phyloP scores from a whole-genome alignment of 1,140 invertebrate species.

The Leucophenga varia region DNA sequence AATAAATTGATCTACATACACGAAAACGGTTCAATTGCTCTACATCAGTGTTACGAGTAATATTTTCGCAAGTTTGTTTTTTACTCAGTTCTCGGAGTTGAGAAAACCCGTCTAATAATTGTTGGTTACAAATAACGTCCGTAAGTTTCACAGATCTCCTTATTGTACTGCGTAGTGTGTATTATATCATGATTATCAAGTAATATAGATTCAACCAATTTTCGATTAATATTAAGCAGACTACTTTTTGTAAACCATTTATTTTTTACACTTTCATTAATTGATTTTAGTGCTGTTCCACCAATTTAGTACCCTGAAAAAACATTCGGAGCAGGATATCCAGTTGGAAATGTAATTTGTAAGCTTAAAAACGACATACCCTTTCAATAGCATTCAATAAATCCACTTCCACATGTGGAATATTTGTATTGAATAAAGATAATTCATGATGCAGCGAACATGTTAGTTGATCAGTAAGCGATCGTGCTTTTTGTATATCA shows the following conservation, averaged over 20 bases:
- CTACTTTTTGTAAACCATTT: slow-evolving; percentile 69
- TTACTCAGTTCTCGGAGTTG: slow-evolving; percentile 61
- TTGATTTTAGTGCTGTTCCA: slow-evolving; percentile 63
- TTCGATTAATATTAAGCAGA: slow-evolving; percentile 75
- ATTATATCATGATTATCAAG: slow-evolving; percentile 64
- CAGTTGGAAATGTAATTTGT: slow-evolving; percentile 62
- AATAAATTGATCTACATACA: slow-evolving; percentile 11
- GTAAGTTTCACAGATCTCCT: slow-evolving; percentile 66
- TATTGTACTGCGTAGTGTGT: slow-evolving; percentile 78
- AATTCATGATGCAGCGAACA: slow-evolving; percentile 82
- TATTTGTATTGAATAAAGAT: slow-evolving; percentile 82
- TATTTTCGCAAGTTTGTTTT: slow-evolving; percentile 47
- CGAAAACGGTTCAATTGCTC: slow-evolving; percentile 24
- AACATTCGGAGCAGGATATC: slow-evolving; percentile 61
- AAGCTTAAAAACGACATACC: slow-evolving; percentile 75
- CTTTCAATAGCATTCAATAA: slow-evolving; percentile 70
- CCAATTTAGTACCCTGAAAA: slow-evolving; percentile 62
- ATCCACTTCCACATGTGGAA: slow-evolving; percentile 78
- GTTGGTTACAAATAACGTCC: slow-evolving; percentile 69
- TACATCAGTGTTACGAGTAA: slow-evolving; percentile 20
- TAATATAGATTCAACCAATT: slow-evolving; percentile 82
- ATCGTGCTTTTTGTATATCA: slow-evolving; percentile 45
- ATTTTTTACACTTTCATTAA: slow-evolving; percentile 72
- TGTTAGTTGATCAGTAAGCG: slow-evolving; percentile 58
- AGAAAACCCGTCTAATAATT: slow-evolving; percentile 60